A percentile compares a stretch with the other conserved stretches of the same genome.
phyloP scores from a whole-genome alignment of 1,140 invertebrate genomes.

The Drosophila gunungcola region DNA sequence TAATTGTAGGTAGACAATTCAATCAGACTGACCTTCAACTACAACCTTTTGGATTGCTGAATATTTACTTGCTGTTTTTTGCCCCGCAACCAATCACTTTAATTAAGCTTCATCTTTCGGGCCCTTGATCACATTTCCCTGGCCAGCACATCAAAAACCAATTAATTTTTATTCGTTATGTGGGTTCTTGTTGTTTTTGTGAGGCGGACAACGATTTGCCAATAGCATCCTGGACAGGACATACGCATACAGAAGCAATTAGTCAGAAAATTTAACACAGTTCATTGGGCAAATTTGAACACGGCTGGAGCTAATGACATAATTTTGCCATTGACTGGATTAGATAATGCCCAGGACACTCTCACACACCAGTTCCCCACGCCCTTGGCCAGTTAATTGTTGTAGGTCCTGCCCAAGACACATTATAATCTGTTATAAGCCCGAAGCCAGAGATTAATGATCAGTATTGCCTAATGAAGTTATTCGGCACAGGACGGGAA shows the following conservation, averaged over 20 bases:
- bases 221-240: slow-evolving; percentile 34
- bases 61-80: slow-evolving; percentile 4
- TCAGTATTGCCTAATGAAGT: slow-evolving; percentile 64
- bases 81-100: slow-evolving; percentile 21
- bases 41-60: background rate
- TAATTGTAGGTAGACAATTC: background rate
- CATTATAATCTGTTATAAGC: slow-evolving; percentile 43
- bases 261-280: slow-evolving; percentile 74
- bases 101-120: slow-evolving; percentile 19
- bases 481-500: background rate
- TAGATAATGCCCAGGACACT: slow-evolving; percentile 51
- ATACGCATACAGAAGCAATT: slow-evolving; percentile 68
- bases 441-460: slow-evolving; percentile 65
- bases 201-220: slow-evolving; percentile 36
- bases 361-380: slow-evolving; percentile 1
- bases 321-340: slow-evolving; percentile 68
- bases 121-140: slow-evolving; percentile 16
- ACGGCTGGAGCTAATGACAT: slow-evolving; percentile 68
- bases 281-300: slow-evolving; percentile 73
- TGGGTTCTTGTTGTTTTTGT: slow-evolving; percentile 10
- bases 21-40: background rate
- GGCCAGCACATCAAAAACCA: slow-evolving; percentile 63
- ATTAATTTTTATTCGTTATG: slow-evolving; percentile 69
- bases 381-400: slow-evolving; percentile 50
- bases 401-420: slow-evolving; percentile 54